Evolutionary conservation across 1,140 invertebrate genomes (phyloP).

Genomic region (Orchesella cincta): DNA sequence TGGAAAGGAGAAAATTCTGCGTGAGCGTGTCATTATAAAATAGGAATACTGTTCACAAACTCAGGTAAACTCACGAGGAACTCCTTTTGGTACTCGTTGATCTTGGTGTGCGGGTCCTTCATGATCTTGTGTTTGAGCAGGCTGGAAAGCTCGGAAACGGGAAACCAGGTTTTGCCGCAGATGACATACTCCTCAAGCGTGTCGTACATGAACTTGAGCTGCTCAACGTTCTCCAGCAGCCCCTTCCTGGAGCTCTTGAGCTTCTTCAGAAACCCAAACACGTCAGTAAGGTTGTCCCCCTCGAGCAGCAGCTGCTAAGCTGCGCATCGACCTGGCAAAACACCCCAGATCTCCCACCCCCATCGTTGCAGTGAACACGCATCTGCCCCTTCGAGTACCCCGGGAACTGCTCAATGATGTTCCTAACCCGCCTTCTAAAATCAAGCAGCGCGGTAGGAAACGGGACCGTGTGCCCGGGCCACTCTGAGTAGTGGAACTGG

Average conservation of each 20-base stretch:
- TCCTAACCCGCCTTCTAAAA: constrained; percentile 82
- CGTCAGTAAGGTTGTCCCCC: constrained; percentile 89
- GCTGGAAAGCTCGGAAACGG: constrained; percentile 82
- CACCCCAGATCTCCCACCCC: constrained; percentile 91
- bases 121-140: constrained; percentile 83
- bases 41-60: too few relatives aligned
- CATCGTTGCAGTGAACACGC: constrained; percentile 96
- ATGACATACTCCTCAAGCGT: constrained; percentile 87
- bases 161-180: constrained; percentile 90
- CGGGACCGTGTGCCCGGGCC: constrained; percentile 91
- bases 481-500: constrained; percentile 95
- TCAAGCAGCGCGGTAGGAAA: constrained; percentile 87
- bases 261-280: constrained; percentile 92
- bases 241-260: constrained; percentile 86
- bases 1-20: too few relatives aligned
- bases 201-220: constrained; percentile 97
- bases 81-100: constrained; percentile 88
- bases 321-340: constrained; percentile 94
- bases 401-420: constrained; percentile 75
- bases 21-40: too few relatives aligned
- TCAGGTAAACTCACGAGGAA: constrained; percentile 68
- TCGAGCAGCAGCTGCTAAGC: constrained; percentile 87
- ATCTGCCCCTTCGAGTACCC: constrained; percentile 78
- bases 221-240: constrained; percentile 90
- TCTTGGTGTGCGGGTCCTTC: constrained; percentile 74